These are phyloP conservation scores for Sander lucioperca DNA, from an alignment of 2,113 vertebrate species.

Conservation along the genomic window DNA sequence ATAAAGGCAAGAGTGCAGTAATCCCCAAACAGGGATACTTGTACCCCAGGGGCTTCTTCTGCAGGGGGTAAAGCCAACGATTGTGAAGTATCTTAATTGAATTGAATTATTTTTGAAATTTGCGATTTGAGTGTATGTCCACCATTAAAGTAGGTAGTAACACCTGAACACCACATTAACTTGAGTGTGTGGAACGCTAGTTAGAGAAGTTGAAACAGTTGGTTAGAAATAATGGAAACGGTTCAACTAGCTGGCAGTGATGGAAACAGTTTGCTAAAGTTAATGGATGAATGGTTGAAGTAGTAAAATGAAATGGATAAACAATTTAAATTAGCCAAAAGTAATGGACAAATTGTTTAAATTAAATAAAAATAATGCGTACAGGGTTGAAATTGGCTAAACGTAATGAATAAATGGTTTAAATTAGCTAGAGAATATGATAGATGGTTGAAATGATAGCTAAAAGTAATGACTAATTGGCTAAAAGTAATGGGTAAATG, in stretches of 20 bases:
- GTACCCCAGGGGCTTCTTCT: not conserved
- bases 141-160: not conserved
- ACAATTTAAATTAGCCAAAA: not conserved
- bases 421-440: not conserved
- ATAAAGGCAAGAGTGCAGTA: constrained; percentile 5
- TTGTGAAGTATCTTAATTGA: not conserved
- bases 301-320: not conserved
- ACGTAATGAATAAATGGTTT: not conserved
- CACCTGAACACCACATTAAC: not conserved
- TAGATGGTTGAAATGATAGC: not conserved
- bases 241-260: not conserved
- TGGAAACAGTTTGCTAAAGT: not conserved
- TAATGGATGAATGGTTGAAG: not conserved
- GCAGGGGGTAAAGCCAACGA: not conserved
- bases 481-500: no score
- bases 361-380: no score
- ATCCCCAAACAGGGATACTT: not conserved
- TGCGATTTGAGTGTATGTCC: not conserved
- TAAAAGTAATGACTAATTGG: not conserved
- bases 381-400: not conserved
- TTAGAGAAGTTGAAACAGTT: not conserved
- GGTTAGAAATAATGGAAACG: not conserved
- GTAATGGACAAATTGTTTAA: not conserved
- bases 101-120: no score
- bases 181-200: not conserved